These are phyloP conservation scores for Aldabrachelys gigantea DNA, from an alignment of 2,113 vertebrate genomes.

Conservation along the genomic window DNA sequence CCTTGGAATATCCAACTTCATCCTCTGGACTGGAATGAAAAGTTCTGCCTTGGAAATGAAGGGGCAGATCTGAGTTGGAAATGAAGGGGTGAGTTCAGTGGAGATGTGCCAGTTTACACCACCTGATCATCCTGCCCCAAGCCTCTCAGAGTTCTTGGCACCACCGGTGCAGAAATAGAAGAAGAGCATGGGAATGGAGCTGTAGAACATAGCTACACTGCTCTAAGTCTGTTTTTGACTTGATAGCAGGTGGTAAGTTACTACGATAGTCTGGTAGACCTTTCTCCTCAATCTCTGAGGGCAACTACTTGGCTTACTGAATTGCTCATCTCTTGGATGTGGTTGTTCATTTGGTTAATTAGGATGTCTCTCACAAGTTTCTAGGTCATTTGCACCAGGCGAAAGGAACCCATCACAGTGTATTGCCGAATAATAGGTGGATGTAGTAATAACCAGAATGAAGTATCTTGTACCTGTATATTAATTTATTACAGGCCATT, in stretches of 20 bases:
- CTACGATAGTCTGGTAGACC: not conserved
- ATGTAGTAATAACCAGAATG: not conserved
- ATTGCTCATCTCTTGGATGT: not conserved
- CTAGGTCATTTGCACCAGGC: not conserved
- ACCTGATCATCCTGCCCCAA: not conserved
- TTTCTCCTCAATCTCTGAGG: not conserved
- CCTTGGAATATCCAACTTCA: not conserved
- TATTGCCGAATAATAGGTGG: not conserved
- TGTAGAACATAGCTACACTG: not conserved
- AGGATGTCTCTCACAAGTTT: not conserved
- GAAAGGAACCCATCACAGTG: accelerated
- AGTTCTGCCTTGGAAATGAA: not conserved
- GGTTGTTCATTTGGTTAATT: not conserved
- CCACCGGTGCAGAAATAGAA: not conserved
- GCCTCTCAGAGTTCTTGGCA: not conserved
- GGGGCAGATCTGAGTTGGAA: not conserved
- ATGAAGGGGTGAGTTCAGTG: not conserved
- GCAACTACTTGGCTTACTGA: not conserved
- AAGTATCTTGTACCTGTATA: not conserved
- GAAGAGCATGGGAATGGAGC: not conserved
- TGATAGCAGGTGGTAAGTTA: not conserved
- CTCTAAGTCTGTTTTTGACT: not conserved
- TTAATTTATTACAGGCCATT: not conserved
- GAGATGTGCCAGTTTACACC: not conserved
- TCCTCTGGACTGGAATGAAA: not conserved